Base-by-base conservation (phyloP, 2,797 vertebrate species). In the Alectoris magna region DNA sequence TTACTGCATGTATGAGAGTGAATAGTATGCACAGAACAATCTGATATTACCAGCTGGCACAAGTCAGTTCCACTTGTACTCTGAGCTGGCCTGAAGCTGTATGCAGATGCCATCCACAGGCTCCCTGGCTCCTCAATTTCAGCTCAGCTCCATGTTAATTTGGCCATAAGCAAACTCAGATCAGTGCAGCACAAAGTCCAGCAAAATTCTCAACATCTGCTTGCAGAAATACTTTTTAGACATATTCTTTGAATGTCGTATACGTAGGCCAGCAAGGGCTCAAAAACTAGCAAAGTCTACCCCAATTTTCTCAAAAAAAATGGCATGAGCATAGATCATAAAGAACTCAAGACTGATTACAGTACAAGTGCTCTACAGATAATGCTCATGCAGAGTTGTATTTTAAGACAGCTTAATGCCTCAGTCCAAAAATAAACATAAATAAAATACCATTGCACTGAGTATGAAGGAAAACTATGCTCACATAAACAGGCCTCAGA, bases 381-480 rank as follows among this genome's bases (percentile, higher is more conserved):
- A 78, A 24, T 0, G 0, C 19, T 39, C 58, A 58, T 27, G 49
- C 26, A 60, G 84, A 26, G 64, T 2, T 74, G 46, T 88, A 90
- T 94, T 94, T 96, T 91, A 91, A 91, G 89, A 88, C 6, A 63
- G 84, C 58, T 63, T 90, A 74, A 63, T 77, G 87, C 41, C 67
- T 44, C 68, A 14, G n/a, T 77, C 74, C 46, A 38, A 95, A 95
- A 95, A 95, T 94, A 95, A 95, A 92, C 77, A 90, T 78, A 91
- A 90, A 94, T 64, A 76, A 81, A 95, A 96, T 95, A 71, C 91
- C 85, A 77, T 41, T 10, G 6, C 10, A 1, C 67, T 92, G 76
- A 95, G 73, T 74, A 63, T 34, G 80, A 95, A 90, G 83, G 87
- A 88, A 90, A 75, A 49, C 64, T 87, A 17, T 67, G 87, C 74